Conservation (phyloP, 2,797 vertebrate species). For the Austrolebias charrua region DNA sequence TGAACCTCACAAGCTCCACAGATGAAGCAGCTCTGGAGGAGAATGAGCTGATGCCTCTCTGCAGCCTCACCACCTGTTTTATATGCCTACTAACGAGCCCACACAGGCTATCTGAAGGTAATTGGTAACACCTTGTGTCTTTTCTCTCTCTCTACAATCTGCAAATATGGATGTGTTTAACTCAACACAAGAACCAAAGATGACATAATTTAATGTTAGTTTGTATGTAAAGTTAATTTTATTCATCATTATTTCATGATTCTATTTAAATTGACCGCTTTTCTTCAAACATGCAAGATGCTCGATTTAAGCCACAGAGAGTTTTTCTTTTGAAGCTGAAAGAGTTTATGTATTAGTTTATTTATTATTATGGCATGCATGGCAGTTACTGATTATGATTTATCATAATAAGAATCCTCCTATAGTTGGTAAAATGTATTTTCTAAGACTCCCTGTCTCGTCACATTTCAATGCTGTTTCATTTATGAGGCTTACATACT, state of each 20-base stretch:
- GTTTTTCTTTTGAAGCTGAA: conserved; percentile 1
- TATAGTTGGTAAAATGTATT: not conserved
- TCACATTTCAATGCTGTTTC: conserved; percentile 12
- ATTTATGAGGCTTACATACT: conserved; percentile 17
- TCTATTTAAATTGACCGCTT: too few species aligned
- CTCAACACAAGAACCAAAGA: not conserved
- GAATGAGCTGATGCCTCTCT: conserved; percentile 3
- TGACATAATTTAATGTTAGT: too few species aligned
- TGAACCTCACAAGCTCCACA: conserved; percentile 13
- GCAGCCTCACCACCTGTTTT: conserved; percentile 31
- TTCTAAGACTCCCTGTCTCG: conserved; percentile 4
- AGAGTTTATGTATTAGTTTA: not conserved
- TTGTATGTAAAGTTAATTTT: too few species aligned
- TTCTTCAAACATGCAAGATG: not conserved
- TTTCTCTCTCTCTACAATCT: not conserved
- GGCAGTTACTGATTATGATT: conserved; percentile 16
- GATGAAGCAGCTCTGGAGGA: conserved; percentile 31
- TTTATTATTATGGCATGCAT: conserved; percentile 5
- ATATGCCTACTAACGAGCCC: conserved; percentile 19
- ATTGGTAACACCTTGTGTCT: not conserved
- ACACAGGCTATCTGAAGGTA: conserved; percentile 46
- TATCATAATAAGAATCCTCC: conserved; percentile 4
- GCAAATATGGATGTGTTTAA: not conserved
- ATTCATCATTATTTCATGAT: too few species aligned
- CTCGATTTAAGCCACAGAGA: not conserved